Evolutionary conservation across 2,888 invertebrate species (phyloP).

Genomic region (Clepsis dumicolana): DNA sequence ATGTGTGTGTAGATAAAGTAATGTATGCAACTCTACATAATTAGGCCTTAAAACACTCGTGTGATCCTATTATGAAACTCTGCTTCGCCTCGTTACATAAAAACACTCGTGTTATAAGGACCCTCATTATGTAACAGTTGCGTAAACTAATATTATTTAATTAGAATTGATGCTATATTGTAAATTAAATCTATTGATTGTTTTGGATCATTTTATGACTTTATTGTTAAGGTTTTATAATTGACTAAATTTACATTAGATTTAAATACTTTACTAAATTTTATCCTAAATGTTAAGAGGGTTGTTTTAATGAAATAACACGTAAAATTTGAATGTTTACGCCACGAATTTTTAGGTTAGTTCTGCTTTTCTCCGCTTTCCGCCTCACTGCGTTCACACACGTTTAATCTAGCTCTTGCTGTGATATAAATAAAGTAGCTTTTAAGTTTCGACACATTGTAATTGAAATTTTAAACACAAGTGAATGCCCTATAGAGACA

Average conservation of each 20-base stretch:
- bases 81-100: no score
- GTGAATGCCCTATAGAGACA: not conserved
- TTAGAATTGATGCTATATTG: not conserved
- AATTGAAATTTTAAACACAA: not conserved
- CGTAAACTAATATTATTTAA: not conserved
- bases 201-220: not conserved
- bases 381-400: slow-evolving; percentile 32
- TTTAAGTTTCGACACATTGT: slow-evolving; percentile 27
- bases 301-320: not conserved
- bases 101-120: no score
- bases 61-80: no score
- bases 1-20: no score
- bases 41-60: no score
- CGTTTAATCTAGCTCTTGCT: slow-evolving; percentile 25
- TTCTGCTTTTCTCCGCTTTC: slow-evolving; percentile 25
- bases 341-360: slow-evolving; percentile 12
- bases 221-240: not conserved
- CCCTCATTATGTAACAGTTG: no score
- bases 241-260: not conserved
- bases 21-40: no score
- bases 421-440: slow-evolving; percentile 30
- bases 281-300: no score
- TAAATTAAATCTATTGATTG: not conserved
- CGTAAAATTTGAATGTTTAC: not conserved
- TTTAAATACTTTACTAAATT: not conserved